phyloP scores from a whole-genome alignment of 2,113 vertebrate genomes.

The Muntiacus muntjak region DNA sequence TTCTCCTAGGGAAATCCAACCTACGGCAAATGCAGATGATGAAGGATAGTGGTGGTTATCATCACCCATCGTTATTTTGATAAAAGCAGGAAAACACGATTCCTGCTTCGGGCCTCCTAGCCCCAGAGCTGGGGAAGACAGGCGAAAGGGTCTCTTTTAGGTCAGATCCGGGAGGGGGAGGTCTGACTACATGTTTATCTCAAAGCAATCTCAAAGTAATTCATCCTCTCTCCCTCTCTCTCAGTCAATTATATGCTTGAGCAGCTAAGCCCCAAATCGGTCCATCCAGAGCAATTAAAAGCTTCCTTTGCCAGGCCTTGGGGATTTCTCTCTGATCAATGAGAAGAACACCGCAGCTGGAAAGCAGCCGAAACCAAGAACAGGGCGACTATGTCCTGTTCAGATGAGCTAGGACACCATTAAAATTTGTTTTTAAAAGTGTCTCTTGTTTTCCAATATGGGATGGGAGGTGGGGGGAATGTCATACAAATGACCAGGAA shows the following conservation, averaged over 20 bases:
- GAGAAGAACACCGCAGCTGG: slow-evolving; percentile 49
- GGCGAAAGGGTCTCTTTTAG: neutral
- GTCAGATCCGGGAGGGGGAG: neutral
- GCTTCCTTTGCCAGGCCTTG: slow-evolving; percentile 62
- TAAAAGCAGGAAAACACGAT: neutral
- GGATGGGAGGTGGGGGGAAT: neutral
- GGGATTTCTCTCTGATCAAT: slow-evolving; percentile 69
- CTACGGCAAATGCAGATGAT: neutral
- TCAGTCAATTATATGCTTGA: slow-evolving; percentile 56
- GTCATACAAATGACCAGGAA: neutral
- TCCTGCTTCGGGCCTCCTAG: too few species aligned
- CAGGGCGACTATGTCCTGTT: neutral
- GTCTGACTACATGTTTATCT: slow-evolving; percentile 22
- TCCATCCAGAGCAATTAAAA: slow-evolving; percentile 69
- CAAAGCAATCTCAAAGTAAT: slow-evolving; percentile 38
- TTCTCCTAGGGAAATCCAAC: neutral
- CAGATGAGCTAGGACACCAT: neutral
- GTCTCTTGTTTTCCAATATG: neutral
- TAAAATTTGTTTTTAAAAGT: neutral
- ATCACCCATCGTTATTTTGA: neutral
- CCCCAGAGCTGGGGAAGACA: neutral
- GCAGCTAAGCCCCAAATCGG: slow-evolving; percentile 61
- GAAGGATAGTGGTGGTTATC: neutral
- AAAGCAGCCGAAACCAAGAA: slow-evolving; percentile 45
- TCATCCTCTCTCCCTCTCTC: neutral